A percentile compares a stretch with the other conserved stretches of the same genome.
Evolutionary conservation across 2,113 vertebrate genomes (phyloP).

Genomic region (Oryzias javanicus): DNA sequence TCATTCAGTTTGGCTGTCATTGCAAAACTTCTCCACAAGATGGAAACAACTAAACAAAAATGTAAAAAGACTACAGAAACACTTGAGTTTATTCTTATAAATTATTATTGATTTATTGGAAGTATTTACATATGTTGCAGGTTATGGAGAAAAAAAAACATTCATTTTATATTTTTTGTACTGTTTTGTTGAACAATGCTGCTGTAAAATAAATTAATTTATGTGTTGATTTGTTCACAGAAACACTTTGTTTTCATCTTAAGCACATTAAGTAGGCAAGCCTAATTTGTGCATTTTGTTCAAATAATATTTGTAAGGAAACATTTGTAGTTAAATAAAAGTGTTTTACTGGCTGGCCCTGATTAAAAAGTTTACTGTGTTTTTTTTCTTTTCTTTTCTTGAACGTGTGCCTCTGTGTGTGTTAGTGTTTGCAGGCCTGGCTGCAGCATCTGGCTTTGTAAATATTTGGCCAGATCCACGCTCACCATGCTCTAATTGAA

Average conservation of each 20-base stretch:
- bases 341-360: conserved; percentile 2
- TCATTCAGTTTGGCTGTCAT: conserved; percentile 8
- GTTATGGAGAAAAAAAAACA: no score
- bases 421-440: conserved; percentile 18
- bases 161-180: no score
- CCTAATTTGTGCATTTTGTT: no score
- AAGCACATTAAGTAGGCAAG: no score
- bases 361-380: not conserved
- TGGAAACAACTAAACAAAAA: conserved; percentile 37
- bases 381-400: not conserved
- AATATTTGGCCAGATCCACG: conserved; percentile 70
- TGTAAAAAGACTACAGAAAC: not conserved
- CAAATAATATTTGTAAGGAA: no score
- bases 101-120: no score
- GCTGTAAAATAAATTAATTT: no score
- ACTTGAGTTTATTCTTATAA: no score
- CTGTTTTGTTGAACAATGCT: no score
- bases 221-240: no score
- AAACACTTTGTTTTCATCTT: no score
- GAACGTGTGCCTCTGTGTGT: not conserved
- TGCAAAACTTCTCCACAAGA: conserved; percentile 43
- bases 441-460: conserved; percentile 45
- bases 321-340: not conserved
- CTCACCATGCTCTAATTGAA: conserved; percentile 65
- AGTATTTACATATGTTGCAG: no score